Evolutionary conservation across 2,113 vertebrate genomes (phyloP).

Genomic region (Grus americana): DNA sequence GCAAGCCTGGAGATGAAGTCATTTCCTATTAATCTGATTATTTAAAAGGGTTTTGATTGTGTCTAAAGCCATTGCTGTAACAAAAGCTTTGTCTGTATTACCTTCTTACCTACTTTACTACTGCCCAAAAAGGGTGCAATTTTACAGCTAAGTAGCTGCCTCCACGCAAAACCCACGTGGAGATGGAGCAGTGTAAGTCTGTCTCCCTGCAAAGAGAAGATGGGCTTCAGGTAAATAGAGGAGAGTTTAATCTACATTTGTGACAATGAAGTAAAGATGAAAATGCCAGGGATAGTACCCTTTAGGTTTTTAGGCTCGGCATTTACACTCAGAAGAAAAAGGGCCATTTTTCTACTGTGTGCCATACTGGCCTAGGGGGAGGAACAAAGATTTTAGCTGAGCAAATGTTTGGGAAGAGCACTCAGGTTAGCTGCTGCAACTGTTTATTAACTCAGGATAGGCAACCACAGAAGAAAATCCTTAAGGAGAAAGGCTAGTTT

Average conservation of each 20-base stretch:
- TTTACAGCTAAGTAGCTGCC: background rate
- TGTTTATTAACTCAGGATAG: background rate
- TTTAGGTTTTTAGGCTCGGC: background rate
- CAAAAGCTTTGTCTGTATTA: background rate
- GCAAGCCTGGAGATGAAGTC: slow-evolving; percentile 16
- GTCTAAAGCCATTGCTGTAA: background rate
- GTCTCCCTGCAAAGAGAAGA: background rate
- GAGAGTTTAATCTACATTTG: background rate
- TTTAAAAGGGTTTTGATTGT: slow-evolving; percentile 21
- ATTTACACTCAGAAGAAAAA: background rate
- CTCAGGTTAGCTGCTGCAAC: background rate
- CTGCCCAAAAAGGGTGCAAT: background rate
- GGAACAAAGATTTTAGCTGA: background rate
- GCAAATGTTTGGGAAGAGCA: background rate
- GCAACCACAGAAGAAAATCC: background rate
- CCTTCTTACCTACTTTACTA: background rate
- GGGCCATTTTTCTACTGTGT: background rate
- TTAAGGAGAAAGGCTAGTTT: background rate
- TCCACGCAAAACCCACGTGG: background rate
- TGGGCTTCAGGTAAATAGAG: background rate
- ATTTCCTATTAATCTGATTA: slow-evolving; percentile 58
- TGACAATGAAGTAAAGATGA: background rate
- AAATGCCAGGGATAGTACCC: background rate
- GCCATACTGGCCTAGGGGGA: background rate
- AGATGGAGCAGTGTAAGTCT: background rate